Evolutionary conservation across 1,140 invertebrate genomes (phyloP).

Genomic region (Pissodes strobi): DNA sequence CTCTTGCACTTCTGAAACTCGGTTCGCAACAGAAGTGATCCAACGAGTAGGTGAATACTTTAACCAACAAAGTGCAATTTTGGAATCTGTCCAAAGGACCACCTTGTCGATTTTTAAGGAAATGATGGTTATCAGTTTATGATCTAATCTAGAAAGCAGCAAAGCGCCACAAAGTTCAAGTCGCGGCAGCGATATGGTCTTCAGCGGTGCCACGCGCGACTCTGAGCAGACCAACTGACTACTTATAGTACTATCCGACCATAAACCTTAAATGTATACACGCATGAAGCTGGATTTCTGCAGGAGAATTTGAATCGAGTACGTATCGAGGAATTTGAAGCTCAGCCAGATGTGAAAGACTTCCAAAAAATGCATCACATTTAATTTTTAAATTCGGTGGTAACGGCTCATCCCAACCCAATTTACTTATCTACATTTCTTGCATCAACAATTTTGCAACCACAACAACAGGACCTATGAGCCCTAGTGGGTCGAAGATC

Average conservation of each 20-base stretch:
- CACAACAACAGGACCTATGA: conserved; percentile 37
- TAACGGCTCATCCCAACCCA: conserved; percentile 36
- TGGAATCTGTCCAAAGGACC: not conserved
- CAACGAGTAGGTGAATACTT: not conserved
- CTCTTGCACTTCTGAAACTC: conserved; percentile 6
- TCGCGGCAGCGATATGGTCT: conserved; percentile 42
- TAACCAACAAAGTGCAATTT: conserved; percentile 3
- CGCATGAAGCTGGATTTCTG: conserved; percentile 1
- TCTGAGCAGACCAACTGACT: conserved; percentile 3
- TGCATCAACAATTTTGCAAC: conserved; percentile 38
- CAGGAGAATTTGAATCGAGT: not conserved
- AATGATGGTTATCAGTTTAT: not conserved
- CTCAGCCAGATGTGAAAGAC: not conserved
- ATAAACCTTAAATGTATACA: not conserved
- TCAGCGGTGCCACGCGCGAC: conserved; percentile 10
- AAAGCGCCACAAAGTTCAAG: conserved; percentile 46
- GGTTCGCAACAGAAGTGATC: conserved; percentile 8
- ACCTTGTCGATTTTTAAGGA: not conserved
- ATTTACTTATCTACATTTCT: conserved; percentile 29
- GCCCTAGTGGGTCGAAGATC: conserved; percentile 43
- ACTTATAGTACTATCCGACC: not conserved
- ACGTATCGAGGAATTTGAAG: conserved; percentile 3
- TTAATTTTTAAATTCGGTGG: conserved; percentile 29
- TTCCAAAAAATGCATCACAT: conserved; percentile 38
- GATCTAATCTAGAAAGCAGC: conserved; percentile 31